phyloP scores from a whole-genome alignment of 2,888 invertebrate genomes.

The Eurytoma adleriae region DNA sequence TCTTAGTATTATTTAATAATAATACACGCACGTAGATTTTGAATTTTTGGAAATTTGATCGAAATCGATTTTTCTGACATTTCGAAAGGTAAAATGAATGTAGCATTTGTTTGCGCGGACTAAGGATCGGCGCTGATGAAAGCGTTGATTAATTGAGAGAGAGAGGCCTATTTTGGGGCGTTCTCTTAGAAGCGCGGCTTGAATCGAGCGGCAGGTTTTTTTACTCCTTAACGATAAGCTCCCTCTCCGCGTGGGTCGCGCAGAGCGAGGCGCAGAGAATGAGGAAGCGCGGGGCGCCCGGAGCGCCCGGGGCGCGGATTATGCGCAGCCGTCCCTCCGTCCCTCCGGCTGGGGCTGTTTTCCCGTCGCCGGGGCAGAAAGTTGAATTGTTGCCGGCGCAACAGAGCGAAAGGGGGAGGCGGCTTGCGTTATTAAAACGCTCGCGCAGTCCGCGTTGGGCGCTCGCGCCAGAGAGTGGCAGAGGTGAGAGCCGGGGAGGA shows the following conservation, averaged over 20 bases:
- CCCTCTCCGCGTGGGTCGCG: slow-evolving; percentile 3
- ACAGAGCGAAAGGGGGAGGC: slow-evolving; percentile 21
- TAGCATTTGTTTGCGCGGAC: no score
- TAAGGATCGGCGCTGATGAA: no score
- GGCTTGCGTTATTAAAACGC: slow-evolving; percentile 66
- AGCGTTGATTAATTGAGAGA: not conserved
- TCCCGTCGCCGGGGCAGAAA: slow-evolving; percentile 52
- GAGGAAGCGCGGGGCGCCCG: slow-evolving; percentile 32
- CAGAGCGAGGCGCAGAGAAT: slow-evolving; percentile 44
- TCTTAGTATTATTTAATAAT: no score
- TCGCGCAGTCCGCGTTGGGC: slow-evolving; percentile 36
- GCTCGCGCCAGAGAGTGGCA: not conserved
- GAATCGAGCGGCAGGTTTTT: slow-evolving; percentile 35
- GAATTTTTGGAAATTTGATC: no score
- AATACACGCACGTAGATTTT: no score
- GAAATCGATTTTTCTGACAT: no score
- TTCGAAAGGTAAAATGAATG: no score
- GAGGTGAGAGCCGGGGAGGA: not conserved
- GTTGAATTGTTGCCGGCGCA: slow-evolving; percentile 59
- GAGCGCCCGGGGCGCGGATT: slow-evolving; percentile 38
- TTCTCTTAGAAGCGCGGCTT: slow-evolving; percentile 29
- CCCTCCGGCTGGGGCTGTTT: not conserved
- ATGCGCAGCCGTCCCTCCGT: slow-evolving; percentile 47
- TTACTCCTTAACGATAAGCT: slow-evolving; percentile 49
- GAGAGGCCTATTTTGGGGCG: slow-evolving; percentile 21